Evolutionary conservation across 2,113 vertebrate species (phyloP).

Genomic region (Scortum barcoo): DNA sequence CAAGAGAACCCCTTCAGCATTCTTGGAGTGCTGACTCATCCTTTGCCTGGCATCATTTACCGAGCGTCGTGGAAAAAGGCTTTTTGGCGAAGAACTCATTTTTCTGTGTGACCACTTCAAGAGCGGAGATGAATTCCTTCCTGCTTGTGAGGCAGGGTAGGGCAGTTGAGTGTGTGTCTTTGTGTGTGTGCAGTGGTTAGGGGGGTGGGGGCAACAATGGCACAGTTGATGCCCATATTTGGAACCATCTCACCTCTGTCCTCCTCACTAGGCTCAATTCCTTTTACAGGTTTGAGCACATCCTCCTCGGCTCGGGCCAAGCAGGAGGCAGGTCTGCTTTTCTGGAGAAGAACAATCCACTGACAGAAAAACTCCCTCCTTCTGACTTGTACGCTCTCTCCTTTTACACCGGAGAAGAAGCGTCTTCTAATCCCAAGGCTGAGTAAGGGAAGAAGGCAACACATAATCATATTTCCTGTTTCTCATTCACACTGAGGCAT

Average conservation of each 20-base stretch:
- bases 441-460: slow-evolving; percentile 26
- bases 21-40: slow-evolving; percentile 66
- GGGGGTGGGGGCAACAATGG: slow-evolving; percentile 27
- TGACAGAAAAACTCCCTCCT: slow-evolving; percentile 13
- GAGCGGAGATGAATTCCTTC: slow-evolving; percentile 53
- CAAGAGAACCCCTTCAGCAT: slow-evolving; percentile 48
- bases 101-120: slow-evolving; percentile 54
- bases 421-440: neutral
- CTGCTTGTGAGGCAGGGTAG: slow-evolving; percentile 26
- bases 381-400: slow-evolving; percentile 45
- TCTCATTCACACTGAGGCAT: neutral
- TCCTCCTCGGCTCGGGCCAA: slow-evolving; percentile 56
- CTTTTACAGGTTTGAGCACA: slow-evolving; percentile 84
- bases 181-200: neutral
- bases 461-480: slow-evolving; percentile 45
- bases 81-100: slow-evolving; percentile 25
- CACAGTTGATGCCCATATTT: slow-evolving; percentile 80
- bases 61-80: slow-evolving; percentile 50
- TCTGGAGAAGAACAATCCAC: slow-evolving; percentile 31
- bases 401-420: slow-evolving; percentile 7
- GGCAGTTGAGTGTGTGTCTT: neutral
- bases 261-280: slow-evolving; percentile 73
- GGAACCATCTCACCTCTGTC: slow-evolving; percentile 77
- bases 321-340: slow-evolving; percentile 24
- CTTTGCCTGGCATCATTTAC: slow-evolving; percentile 46